A percentile compares a stretch with the other conserved stretches of the same genome.
phyloP scores from a whole-genome alignment of 2,797 vertebrate species.

The Trichosurus vulpecula region DNA sequence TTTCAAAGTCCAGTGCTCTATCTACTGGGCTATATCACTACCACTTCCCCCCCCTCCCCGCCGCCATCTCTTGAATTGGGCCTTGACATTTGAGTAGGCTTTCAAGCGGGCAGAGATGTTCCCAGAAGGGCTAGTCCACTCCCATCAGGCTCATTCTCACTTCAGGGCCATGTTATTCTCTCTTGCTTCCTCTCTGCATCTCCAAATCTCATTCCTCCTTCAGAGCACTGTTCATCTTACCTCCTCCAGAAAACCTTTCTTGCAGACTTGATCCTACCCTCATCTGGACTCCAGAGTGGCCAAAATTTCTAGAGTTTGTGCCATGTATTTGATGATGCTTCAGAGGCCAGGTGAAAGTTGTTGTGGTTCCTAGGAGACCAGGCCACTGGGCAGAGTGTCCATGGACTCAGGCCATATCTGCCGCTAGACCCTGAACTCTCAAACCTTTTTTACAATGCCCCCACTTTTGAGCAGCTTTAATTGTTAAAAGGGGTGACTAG shows the following conservation, averaged over 20 bases:
- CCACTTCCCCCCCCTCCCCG: no score
- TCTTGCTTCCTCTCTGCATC: background rate
- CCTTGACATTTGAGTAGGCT: background rate
- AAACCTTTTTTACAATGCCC: background rate
- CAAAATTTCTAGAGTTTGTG: background rate
- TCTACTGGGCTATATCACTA: no score
- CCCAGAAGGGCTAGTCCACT: background rate
- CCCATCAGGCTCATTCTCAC: background rate
- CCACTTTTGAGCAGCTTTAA: background rate
- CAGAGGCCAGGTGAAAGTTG: background rate
- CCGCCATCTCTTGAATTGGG: background rate
- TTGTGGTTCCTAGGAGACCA: background rate
- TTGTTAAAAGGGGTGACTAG: background rate
- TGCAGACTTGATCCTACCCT: background rate
- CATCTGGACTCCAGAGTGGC: background rate
- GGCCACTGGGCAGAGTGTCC: background rate
- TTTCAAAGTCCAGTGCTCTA: background rate
- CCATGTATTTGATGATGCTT: background rate
- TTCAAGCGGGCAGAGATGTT: background rate
- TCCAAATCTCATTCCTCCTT: background rate
- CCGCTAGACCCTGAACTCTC: background rate
- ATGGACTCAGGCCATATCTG: background rate
- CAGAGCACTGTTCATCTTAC: background rate
- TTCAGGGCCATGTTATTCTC: background rate
- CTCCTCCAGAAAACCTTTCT: background rate